Percentiles rank a stretch among this genome's conserved stretches.
Evolutionary conservation across 35 echinoderm and acorn worm genomes (phyloP).

Genomic region (Apostichopus japonicus): DNA sequence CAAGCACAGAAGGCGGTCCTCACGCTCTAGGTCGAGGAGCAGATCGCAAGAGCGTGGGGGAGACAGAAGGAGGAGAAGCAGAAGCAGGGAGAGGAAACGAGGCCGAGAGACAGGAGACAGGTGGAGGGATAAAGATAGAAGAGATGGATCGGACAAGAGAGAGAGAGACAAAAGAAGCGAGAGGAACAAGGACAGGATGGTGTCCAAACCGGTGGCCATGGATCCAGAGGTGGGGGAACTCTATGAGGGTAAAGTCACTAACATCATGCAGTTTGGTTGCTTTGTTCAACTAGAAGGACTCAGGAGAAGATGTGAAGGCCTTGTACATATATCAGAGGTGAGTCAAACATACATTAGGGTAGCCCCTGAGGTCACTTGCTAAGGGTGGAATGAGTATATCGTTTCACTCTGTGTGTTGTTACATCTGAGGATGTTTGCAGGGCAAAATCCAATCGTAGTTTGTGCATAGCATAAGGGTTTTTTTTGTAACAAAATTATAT

Average conservation of each 20-base stretch:
- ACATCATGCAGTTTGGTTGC: slow-evolving; percentile 96
- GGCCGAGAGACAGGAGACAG: background rate
- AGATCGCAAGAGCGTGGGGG: slow-evolving; percentile 67
- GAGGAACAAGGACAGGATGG: slow-evolving; percentile 84
- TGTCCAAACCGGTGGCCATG: slow-evolving; percentile 74
- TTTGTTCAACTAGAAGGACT: slow-evolving; percentile 93
- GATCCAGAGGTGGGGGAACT: slow-evolving; percentile 87
- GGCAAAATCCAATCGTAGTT: too few species aligned
- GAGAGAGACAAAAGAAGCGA: slow-evolving; percentile 22
- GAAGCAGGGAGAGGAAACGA: background rate
- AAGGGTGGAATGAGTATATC: too few species aligned
- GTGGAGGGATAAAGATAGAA: slow-evolving; percentile 50
- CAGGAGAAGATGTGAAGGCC: slow-evolving; percentile 84
- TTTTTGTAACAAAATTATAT: too few species aligned
- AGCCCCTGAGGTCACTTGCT: too few species aligned
- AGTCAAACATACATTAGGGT: background rate
- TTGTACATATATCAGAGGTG: slow-evolving; percentile 99
- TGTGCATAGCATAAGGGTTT: too few species aligned
- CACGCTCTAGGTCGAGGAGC: slow-evolving; percentile 42
- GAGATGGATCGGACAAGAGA: slow-evolving; percentile 53
- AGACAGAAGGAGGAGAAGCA: background rate
- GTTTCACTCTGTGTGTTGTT: too few species aligned
- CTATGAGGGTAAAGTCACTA: slow-evolving; percentile 93
- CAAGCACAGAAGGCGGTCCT: slow-evolving; percentile 45
- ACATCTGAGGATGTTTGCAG: too few species aligned